These are phyloP conservation scores for Thunnus thynnus DNA, from an alignment of 2,113 vertebrate species.

Conservation along the genomic window DNA sequence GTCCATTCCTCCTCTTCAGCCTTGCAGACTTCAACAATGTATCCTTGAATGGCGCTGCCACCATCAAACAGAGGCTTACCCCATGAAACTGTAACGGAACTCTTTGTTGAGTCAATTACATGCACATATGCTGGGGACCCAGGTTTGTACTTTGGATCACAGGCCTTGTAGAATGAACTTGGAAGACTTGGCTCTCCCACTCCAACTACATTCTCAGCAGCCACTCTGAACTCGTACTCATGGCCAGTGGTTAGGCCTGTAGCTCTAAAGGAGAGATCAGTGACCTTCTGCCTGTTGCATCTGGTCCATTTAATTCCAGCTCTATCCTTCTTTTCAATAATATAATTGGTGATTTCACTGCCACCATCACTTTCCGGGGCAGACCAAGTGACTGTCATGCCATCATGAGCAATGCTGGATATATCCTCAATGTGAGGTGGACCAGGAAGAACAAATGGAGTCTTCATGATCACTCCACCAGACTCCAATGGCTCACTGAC, in stretches of 20 bases:
- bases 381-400: slow-evolving; percentile 97
- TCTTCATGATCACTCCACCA: slow-evolving; percentile 92
- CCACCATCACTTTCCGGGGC: slow-evolving; percentile 93
- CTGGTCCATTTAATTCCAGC: slow-evolving; percentile 96
- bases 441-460: slow-evolving; percentile 93
- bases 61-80: slow-evolving; percentile 96
- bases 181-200: slow-evolving; percentile 92
- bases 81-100: slow-evolving; percentile 91
- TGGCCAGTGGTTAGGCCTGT: slow-evolving; percentile 93
- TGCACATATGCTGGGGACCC: slow-evolving; percentile 91
- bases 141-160: slow-evolving; percentile 96
- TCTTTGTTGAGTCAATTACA: slow-evolving; percentile 92
- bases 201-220: slow-evolving; percentile 96
- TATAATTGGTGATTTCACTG: slow-evolving; percentile 93
- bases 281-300: slow-evolving; percentile 96
- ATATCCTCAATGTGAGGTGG: slow-evolving; percentile 92
- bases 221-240: slow-evolving; percentile 96
- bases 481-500: slow-evolving; percentile 93
- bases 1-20: slow-evolving; percentile 97
- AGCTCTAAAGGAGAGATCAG: slow-evolving; percentile 94
- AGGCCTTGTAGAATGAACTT: slow-evolving; percentile 93
- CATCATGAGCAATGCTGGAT: slow-evolving; percentile 93
- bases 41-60: slow-evolving; percentile 94
- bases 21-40: slow-evolving; percentile 95
- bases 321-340: slow-evolving; percentile 96